Evolutionary conservation across 2,797 vertebrate species (phyloP).

Genomic region (Thamnophis elegans): DNA sequence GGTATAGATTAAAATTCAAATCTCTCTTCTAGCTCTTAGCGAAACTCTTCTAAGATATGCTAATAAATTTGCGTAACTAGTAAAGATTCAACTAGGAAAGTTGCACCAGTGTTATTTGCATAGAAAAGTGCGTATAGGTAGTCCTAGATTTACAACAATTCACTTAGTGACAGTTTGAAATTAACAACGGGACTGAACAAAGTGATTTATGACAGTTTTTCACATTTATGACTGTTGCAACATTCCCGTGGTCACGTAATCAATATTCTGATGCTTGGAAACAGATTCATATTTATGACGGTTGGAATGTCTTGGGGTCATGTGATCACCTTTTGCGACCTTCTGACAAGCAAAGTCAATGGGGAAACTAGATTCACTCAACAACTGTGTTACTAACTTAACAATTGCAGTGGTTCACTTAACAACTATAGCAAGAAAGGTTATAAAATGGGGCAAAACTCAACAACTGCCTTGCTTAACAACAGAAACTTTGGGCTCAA

Average conservation of each 20-base stretch:
- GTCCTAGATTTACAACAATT: neutral
- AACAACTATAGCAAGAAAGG: neutral
- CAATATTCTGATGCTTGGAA: neutral
- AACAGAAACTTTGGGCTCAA: neutral
- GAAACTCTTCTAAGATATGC: neutral
- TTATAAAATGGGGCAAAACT: neutral
- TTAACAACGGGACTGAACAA: neutral
- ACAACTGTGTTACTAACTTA: neutral
- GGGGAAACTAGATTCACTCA: neutral
- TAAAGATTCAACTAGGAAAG: neutral
- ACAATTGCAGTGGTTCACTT: neutral
- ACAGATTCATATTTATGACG: neutral
- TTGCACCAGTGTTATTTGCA: neutral
- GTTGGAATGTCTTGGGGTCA: neutral
- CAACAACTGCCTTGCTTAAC: neutral
- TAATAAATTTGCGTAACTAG: neutral
- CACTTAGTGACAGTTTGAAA: neutral
- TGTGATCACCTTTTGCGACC: neutral
- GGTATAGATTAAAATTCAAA: neutral
- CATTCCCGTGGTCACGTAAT: neutral
- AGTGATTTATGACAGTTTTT: neutral
- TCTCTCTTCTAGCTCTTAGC: neutral
- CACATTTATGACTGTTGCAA: neutral
- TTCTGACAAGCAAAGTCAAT: neutral
- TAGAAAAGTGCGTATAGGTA: neutral